Base-by-base conservation (phyloP, 2,113 vertebrate genomes). In the Austrofundulus limnaeus region DNA sequence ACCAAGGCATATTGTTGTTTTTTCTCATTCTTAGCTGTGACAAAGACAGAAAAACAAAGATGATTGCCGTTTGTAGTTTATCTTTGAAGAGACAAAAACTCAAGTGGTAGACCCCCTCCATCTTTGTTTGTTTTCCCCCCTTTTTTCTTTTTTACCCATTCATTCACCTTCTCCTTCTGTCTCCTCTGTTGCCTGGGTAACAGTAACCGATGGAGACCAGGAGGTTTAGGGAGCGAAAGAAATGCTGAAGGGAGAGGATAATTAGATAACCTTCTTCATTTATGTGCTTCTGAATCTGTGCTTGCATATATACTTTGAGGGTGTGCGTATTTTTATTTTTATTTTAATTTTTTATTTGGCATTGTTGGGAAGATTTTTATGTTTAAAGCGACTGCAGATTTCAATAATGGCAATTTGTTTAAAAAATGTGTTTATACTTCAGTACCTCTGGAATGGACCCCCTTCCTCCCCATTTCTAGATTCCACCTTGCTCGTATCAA, bases 101-200 rank as follows among this genome's bases (percentile, higher is more conserved):
- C 53, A 53, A 54, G 66, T 64, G 62, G 11, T 58, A 12, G 49
- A 50, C 54, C 19, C 38, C n/a, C 54, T 63, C 51, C 45, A 52
- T 57, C 64, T 57, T 66, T 78, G n/a, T 45, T 62, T 64, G n/a
- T 28, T 58, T 9, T 2, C 16, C 41, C 19, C 37, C 25, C 28
- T 50, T 59, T 67, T 70, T 60, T 21, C 3, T n/a, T 49, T 48
- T 71, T 55, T 75, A 41, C 60, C 65, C 77, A 53, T 79, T 66
- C 75, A 66, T 64, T 84, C 80, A 82, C 84, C 83, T 66, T 78
- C 66, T 82, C 52, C 57, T 13, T 61, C 72, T 52, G 50, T 80
- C 72, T 74, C 55, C 72, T 78, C 78, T 74, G 91, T 93, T 92
- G 85, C 91, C 88, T 77, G 81, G 88, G 91, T 83, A 88, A 92